Evolutionary conservation across 2,113 vertebrate species (phyloP).

Genomic region (Oxyruncus cristatus): DNA sequence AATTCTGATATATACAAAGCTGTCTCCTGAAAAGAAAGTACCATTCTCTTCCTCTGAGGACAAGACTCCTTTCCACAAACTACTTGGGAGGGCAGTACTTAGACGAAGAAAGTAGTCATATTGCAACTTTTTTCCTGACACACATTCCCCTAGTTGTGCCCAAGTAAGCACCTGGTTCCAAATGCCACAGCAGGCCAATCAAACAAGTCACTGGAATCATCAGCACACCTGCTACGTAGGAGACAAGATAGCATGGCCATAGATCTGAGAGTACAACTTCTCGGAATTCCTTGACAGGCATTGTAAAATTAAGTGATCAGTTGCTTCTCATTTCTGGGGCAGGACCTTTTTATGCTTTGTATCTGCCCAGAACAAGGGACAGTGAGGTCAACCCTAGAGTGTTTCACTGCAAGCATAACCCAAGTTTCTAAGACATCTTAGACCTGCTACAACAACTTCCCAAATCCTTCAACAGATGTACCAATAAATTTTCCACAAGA

Average conservation of each 20-base stretch:
- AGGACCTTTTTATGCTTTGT: neutral
- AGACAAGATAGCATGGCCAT: neutral
- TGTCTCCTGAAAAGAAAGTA: neutral
- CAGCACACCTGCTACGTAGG: neutral
- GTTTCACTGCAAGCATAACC: neutral
- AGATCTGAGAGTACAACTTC: neutral
- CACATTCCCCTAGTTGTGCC: accelerated
- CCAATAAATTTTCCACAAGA: neutral
- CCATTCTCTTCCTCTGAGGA: neutral
- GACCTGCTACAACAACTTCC: neutral
- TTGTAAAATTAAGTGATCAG: accelerated
- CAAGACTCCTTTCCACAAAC: neutral
- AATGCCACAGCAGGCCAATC: neutral
- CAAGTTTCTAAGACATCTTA: neutral
- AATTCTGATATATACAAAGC: neutral
- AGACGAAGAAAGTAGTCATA: neutral
- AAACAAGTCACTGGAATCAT: neutral
- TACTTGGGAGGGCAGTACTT: neutral
- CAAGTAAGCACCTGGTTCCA: neutral
- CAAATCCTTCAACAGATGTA: neutral
- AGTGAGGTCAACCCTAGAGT: neutral
- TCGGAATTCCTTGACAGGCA: neutral
- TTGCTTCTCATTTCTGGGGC: accelerated
- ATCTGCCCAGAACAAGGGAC: neutral
- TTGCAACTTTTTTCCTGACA: neutral